Evolutionary conservation across 2,888 invertebrate genomes (phyloP).

Genomic region (Agrochola litura): DNA sequence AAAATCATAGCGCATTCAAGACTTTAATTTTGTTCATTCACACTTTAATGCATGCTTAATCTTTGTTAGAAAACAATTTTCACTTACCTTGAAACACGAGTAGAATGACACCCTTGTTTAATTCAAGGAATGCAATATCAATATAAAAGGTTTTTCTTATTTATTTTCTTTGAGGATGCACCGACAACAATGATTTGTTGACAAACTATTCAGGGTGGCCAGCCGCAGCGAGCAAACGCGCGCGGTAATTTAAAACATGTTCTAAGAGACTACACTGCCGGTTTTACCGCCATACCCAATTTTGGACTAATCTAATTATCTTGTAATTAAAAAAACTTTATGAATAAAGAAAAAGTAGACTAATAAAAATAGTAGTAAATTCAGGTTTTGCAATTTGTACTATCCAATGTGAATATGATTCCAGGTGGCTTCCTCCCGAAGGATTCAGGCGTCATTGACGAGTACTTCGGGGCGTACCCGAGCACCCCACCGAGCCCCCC

Average conservation of each 20-base stretch:
- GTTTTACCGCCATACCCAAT: neutral
- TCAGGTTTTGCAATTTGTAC: neutral
- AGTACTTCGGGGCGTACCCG: conserved; percentile 89
- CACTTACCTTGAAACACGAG: neutral
- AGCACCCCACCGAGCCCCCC: conserved; percentile 79
- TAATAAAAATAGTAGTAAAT: neutral
- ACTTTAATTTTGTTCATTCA: too few species aligned
- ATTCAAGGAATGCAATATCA: neutral
- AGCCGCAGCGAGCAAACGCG: neutral
- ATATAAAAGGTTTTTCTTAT: neutral
- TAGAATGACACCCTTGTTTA: neutral
- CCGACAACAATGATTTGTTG: neutral
- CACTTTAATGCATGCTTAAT: neutral
- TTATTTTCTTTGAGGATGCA: neutral
- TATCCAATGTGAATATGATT: neutral
- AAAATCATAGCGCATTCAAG: neutral
- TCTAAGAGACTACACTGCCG: neutral
- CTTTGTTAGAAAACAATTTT: neutral
- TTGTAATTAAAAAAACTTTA: neutral
- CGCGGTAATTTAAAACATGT: neutral
- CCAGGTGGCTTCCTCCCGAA: conserved; percentile 42
- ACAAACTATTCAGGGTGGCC: neutral
- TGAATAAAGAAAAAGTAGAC: too few species aligned
- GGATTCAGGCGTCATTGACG: conserved; percentile 77
- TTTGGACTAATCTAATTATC: neutral